Evolutionary conservation across 2,797 vertebrate species (phyloP).

Genomic region (Cyclura pinguis): DNA sequence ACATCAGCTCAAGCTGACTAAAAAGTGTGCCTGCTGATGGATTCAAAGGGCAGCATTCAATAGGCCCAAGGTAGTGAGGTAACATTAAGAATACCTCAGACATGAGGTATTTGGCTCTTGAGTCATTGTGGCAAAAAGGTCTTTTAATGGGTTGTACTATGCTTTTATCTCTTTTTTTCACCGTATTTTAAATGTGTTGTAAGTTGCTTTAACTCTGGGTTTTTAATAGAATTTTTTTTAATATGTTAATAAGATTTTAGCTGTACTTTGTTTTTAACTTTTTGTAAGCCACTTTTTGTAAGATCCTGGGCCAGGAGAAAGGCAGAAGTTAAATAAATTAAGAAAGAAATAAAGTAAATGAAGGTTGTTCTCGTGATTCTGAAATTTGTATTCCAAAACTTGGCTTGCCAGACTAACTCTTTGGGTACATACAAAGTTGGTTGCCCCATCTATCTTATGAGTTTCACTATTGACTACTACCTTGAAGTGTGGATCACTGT

Average conservation of each 20-base stretch:
- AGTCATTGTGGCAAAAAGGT: too few relatives aligned
- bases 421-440: background rate
- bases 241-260: too few relatives aligned
- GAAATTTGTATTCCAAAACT: background rate
- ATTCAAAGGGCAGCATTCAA: background rate
- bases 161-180: too few relatives aligned
- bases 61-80: background rate
- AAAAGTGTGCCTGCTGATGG: background rate
- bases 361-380: background rate
- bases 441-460: background rate
- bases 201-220: too few relatives aligned
- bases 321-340: too few relatives aligned
- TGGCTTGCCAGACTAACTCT: conserved; percentile 4
- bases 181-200: too few relatives aligned
- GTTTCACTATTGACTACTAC: background rate
- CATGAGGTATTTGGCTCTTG: background rate
- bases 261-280: too few relatives aligned
- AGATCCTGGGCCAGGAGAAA: too few relatives aligned
- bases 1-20: background rate
- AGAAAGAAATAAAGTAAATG: background rate
- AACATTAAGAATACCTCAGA: background rate
- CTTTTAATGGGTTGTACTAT: too few relatives aligned
- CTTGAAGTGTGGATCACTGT: background rate
- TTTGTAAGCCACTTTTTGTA: too few relatives aligned
- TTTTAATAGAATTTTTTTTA: too few relatives aligned